Evolutionary conservation across 2,888 invertebrate genomes (phyloP).

Genomic region (Volucella zonaria): DNA sequence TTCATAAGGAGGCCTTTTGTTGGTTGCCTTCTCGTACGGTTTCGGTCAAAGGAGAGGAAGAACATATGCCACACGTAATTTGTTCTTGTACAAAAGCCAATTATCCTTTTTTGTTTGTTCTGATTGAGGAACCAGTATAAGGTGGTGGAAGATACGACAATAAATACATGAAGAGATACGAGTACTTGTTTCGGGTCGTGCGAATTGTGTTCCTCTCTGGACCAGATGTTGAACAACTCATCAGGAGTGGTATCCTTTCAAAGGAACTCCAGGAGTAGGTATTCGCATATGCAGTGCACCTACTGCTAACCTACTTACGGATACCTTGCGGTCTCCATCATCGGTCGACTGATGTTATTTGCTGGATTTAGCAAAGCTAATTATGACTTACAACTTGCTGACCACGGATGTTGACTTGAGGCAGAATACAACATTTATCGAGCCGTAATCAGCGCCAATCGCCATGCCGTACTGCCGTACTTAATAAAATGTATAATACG

Average conservation of each 20-base stretch:
- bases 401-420: constrained; percentile 60
- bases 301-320: constrained; percentile 61
- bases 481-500: constrained; percentile 19
- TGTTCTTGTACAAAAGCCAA: constrained; percentile 57
- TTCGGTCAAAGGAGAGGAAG: background rate
- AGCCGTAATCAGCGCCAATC: constrained; percentile 51
- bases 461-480: constrained; percentile 5
- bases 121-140: constrained; percentile 33
- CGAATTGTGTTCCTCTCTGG: constrained; percentile 18
- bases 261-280: constrained; percentile 7
- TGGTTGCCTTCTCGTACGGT: background rate
- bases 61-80: constrained; percentile 70
- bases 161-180: too few relatives aligned
- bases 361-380: constrained; percentile 57
- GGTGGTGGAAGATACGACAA: constrained; percentile 7
- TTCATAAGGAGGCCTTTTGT: constrained; percentile 30
- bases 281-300: too few relatives aligned
- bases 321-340: constrained; percentile 43
- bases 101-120: constrained; percentile 49
- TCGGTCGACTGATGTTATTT: constrained; percentile 17
- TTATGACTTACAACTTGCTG: constrained; percentile 56
- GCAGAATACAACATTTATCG: constrained; percentile 56
- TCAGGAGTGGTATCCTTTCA: constrained; percentile 18
- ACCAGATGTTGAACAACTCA: constrained; percentile 59
- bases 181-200: constrained; percentile 5